A percentile compares a stretch with the other conserved stretches of the same genome.
These are phyloP conservation scores for Takifugu flavidus DNA, from an alignment of 2,113 vertebrate species.

Conservation along the genomic window DNA sequence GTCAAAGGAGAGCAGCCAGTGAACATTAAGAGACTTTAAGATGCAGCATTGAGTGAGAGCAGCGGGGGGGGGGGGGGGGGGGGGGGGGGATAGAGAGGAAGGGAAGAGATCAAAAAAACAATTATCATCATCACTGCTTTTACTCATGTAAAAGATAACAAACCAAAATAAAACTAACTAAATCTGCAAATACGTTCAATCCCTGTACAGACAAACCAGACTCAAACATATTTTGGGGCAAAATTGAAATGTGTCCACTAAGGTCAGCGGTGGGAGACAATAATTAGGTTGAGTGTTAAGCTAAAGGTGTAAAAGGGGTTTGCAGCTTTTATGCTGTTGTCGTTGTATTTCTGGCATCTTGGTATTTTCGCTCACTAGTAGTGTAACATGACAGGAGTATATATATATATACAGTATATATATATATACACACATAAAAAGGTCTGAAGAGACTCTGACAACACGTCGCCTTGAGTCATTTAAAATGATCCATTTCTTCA, in stretches of 20 bases:
- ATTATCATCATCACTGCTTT: constrained; percentile 17
- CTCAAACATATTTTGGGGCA: too few relatives aligned
- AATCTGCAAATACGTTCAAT: too few relatives aligned
- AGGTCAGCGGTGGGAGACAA: background rate
- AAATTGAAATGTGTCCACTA: too few relatives aligned
- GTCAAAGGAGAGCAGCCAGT: background rate
- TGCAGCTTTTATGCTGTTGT: too few relatives aligned
- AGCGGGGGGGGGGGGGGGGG: background rate
- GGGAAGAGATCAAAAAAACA: constrained; percentile 33
- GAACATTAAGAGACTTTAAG: constrained; percentile 7
- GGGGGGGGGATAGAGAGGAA: background rate
- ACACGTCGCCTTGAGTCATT: background rate
- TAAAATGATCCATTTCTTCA: background rate
- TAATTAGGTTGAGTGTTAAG: constrained; percentile 23
- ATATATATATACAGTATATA: too few relatives aligned
- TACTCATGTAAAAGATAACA: background rate
- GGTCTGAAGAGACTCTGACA: background rate
- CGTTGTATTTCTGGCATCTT: too few relatives aligned
- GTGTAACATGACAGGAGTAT: too few relatives aligned
- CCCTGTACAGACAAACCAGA: too few relatives aligned
- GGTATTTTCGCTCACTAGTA: too few relatives aligned
- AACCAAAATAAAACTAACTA: too few relatives aligned
- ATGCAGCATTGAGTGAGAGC: background rate
- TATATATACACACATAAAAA: too few relatives aligned
- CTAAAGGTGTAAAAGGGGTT: too few relatives aligned